phyloP scores from a whole-genome alignment of 1,140 invertebrate species.

The Tribolium castaneum region DNA sequence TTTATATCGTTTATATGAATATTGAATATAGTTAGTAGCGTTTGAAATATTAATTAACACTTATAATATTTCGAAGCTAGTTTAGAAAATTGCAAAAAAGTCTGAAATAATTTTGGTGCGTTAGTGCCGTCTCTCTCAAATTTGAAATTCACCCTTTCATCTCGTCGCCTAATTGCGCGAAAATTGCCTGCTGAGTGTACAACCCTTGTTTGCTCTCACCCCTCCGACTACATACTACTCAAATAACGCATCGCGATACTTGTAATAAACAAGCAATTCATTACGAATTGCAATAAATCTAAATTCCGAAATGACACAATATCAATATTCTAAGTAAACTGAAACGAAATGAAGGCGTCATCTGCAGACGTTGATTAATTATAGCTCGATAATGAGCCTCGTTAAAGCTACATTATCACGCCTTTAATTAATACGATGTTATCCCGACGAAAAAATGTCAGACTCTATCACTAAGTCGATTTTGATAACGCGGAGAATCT shows the following conservation, averaged over 20 bases:
- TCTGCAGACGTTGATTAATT: constrained; percentile 57
- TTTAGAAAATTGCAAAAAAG: too few species aligned
- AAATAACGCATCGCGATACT: background rate
- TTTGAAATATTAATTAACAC: too few species aligned
- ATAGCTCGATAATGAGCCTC: constrained; percentile 54
- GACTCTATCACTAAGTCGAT: constrained; percentile 30
- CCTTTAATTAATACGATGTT: constrained; percentile 54
- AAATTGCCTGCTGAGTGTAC: background rate
- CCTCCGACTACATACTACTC: background rate
- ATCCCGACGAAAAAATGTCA: constrained; percentile 43
- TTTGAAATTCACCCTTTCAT: too few species aligned
- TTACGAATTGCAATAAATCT: constrained; percentile 46
- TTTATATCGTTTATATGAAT: too few species aligned
- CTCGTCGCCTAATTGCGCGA: constrained; percentile 7
- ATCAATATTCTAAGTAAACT: constrained; percentile 46
- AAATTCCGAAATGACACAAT: constrained; percentile 48
- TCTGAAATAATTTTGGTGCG: too few species aligned
- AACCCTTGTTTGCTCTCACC: background rate
- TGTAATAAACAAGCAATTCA: constrained; percentile 34
- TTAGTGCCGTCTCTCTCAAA: too few species aligned
- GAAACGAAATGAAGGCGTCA: constrained; percentile 52
- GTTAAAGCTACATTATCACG: constrained; percentile 56
- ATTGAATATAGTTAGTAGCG: too few species aligned
- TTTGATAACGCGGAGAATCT: background rate
- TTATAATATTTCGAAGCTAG: too few species aligned